Conservation (phyloP, 2,888 invertebrate species). For the Maniola hyperantus region DNA sequence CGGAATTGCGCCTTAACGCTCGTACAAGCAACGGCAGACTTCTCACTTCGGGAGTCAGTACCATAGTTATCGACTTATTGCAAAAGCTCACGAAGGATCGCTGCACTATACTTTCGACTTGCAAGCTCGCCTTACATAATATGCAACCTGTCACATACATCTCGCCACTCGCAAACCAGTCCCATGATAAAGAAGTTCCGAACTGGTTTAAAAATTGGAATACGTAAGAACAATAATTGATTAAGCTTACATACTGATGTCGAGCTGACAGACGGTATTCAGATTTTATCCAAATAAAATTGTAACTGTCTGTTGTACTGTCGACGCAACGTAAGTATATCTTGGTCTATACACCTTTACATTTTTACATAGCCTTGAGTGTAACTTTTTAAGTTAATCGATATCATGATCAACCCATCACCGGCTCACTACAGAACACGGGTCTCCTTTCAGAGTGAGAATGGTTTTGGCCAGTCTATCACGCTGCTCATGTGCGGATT, state of each 20-base stretch:
- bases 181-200: constrained; percentile 19
- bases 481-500: too few species aligned
- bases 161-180: constrained; percentile 26
- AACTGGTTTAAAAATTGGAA: constrained; percentile 21
- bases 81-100: background rate
- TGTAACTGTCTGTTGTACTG: constrained; percentile 10
- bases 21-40: too few species aligned
- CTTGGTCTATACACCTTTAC: background rate
- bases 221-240: constrained; percentile 7
- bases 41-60: background rate
- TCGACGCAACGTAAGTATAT: background rate
- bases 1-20: too few species aligned
- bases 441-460: too few species aligned
- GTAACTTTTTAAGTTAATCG: too few species aligned
- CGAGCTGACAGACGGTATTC: background rate
- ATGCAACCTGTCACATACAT: constrained; percentile 32
- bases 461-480: too few species aligned
- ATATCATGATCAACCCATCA: too few species aligned
- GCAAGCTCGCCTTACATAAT: constrained; percentile 29
- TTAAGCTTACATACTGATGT: background rate
- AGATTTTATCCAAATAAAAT: constrained; percentile 7
- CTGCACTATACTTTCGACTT: constrained; percentile 5
- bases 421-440: too few species aligned
- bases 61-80: background rate
- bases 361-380: background rate